phyloP scores from a whole-genome alignment of 2,797 vertebrate genomes.

The Euthynnus affinis region DNA sequence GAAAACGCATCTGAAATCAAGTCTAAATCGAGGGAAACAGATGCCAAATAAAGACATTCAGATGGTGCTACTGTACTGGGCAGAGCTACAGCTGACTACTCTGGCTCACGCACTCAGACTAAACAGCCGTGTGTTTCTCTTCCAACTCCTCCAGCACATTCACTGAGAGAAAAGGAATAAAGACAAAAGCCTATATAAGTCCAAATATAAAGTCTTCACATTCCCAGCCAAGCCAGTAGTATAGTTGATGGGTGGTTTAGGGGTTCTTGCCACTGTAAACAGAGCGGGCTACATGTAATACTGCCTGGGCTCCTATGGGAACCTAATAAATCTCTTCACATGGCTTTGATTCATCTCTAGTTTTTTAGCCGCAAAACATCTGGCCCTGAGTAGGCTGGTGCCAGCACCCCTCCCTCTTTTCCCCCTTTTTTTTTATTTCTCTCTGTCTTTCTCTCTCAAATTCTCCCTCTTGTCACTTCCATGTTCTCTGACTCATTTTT shows the following conservation, averaged over 20 bases:
- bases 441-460: slow-evolving; percentile 54
- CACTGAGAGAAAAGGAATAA: slow-evolving; percentile 70
- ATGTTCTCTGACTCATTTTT: slow-evolving; percentile 72
- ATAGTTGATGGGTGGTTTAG: slow-evolving; percentile 86
- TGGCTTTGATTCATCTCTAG: slow-evolving; percentile 87
- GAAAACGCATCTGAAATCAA: slow-evolving; percentile 73
- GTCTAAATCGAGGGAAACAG: slow-evolving; percentile 82
- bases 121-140: slow-evolving; percentile 82
- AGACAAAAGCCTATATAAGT: slow-evolving; percentile 84
- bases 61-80: slow-evolving; percentile 85
- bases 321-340: slow-evolving; percentile 87
- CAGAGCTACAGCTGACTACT: slow-evolving; percentile 81
- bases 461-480: slow-evolving; percentile 77
- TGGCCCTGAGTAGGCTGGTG: slow-evolving; percentile 82
- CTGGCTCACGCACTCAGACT: slow-evolving; percentile 81
- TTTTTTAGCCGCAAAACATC: slow-evolving; percentile 88
- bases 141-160: slow-evolving; percentile 80
- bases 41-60: slow-evolving; percentile 84
- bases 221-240: slow-evolving; percentile 85
- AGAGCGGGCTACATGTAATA: slow-evolving; percentile 84
- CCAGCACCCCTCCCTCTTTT: slow-evolving; percentile 74
- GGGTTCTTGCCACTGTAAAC: slow-evolving; percentile 87
- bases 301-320: slow-evolving; percentile 85
- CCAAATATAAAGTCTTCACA: slow-evolving; percentile 86
- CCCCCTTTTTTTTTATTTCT: slow-evolving; percentile 57